A percentile compares a stretch with the other conserved stretches of the same genome.
phyloP scores from a whole-genome alignment of 2,113 vertebrate species.

The Haemorhous mexicanus region DNA sequence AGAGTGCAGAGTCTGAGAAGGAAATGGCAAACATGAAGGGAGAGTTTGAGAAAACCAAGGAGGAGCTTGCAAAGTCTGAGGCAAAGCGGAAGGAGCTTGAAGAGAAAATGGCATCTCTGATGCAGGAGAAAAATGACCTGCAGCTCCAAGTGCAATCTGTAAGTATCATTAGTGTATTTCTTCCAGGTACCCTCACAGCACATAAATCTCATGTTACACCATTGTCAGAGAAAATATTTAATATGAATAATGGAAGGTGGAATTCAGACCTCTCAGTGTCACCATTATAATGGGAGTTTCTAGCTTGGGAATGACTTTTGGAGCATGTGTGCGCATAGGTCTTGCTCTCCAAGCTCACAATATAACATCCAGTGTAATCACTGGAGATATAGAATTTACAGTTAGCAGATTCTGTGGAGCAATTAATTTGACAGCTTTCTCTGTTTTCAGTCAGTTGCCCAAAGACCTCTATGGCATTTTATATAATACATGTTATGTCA shows the following conservation, averaged over 20 bases:
- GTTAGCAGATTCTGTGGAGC: background rate
- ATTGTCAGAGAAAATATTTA: background rate
- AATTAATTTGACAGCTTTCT: background rate
- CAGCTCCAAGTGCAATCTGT: conserved; percentile 86
- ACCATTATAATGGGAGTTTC: background rate
- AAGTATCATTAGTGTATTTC: background rate
- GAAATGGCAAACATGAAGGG: conserved; percentile 72
- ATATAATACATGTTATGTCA: no score
- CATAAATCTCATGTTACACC: background rate
- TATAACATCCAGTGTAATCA: background rate
- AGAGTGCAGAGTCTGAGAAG: conserved; percentile 71
- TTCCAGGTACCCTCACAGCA: background rate
- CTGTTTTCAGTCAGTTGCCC: background rate
- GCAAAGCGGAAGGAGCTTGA: conserved; percentile 83
- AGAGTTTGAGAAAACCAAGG: conserved; percentile 88
- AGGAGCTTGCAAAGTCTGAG: conserved; percentile 82
- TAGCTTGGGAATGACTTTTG: background rate
- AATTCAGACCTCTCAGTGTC: background rate
- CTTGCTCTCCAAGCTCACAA: background rate
- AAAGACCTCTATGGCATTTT: background rate
- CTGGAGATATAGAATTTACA: background rate
- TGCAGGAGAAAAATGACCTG: conserved; percentile 87
- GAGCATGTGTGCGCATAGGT: background rate
- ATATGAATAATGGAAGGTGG: background rate
- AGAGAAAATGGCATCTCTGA: conserved; percentile 63